These are phyloP conservation scores for Equus quagga DNA, from an alignment of 2,113 vertebrate genomes.

Conservation along the genomic window DNA sequence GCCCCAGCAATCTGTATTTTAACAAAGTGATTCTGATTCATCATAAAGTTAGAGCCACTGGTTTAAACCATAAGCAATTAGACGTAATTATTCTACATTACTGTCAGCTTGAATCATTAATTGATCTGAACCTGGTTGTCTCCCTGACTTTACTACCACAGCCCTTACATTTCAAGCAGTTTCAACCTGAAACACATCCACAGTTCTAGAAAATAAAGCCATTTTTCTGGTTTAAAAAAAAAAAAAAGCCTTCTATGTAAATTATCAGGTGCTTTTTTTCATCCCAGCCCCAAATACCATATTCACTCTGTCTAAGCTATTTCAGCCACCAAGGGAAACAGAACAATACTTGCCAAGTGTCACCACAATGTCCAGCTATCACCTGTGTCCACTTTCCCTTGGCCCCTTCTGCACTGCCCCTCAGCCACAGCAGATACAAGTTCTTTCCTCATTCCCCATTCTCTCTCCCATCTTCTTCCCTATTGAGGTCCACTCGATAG, in stretches of 20 bases:
- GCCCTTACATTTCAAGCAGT: neutral
- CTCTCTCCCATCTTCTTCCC: neutral
- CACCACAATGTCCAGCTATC: neutral
- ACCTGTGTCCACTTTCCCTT: rapidly evolving
- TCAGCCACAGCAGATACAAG: rapidly evolving
- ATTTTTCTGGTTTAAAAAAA: neutral
- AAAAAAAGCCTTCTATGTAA: neutral
- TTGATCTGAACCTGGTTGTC: neutral
- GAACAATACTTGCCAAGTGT: neutral
- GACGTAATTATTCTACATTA: neutral
- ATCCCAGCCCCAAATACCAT: neutral
- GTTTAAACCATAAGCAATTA: neutral
- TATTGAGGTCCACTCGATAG: neutral
- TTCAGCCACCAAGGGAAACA: neutral
- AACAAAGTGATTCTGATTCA: neutral
- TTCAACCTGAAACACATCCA: neutral
- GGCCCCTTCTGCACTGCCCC: neutral
- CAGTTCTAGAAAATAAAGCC: neutral
- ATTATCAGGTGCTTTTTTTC: neutral
- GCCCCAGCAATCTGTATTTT: neutral
- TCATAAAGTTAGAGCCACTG: neutral
- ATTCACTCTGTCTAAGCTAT: neutral
- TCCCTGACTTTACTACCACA: neutral
- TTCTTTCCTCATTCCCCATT: neutral
- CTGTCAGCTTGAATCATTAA: neutral